Conservation (phyloP, 2,797 vertebrate species). For the Etheostoma nigrum region DNA sequence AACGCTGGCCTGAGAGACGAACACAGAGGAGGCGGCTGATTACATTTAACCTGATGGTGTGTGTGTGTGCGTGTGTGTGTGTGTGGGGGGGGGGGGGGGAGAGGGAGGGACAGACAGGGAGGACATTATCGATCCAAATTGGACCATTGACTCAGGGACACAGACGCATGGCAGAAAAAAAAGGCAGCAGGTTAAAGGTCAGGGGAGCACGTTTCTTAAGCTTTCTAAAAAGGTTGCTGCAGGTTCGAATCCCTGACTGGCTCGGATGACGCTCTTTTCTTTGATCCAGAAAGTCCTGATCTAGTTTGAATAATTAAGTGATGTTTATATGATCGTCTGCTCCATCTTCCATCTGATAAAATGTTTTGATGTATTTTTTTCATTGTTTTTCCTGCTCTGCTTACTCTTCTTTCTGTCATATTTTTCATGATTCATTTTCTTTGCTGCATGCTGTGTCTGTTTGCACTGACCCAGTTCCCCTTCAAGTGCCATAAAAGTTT, state of each 20-base stretch:
- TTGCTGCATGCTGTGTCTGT: not conserved
- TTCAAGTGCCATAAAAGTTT: constrained; percentile 23
- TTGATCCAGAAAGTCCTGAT: not conserved
- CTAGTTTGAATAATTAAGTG: not conserved
- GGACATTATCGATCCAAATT: constrained; percentile 62
- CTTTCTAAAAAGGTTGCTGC: constrained; percentile 8
- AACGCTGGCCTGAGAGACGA: constrained; percentile 64
- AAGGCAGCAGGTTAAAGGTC: constrained; percentile 46
- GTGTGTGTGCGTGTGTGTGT: constrained; percentile 42
- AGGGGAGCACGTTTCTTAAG: not conserved
- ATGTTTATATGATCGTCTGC: not conserved
- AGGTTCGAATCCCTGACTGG: constrained; percentile 22
- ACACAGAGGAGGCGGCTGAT: constrained; percentile 78
- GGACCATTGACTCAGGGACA: constrained; percentile 35
- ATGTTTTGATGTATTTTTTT: not conserved
- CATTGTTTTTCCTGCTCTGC: not conserved
- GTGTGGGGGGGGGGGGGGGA: constrained; percentile 42
- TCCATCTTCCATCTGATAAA: too few species aligned
- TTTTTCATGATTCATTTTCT: not conserved
- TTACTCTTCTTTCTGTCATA: not conserved
- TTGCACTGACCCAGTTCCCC: constrained; percentile 45
- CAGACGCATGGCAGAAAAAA: constrained; percentile 4
- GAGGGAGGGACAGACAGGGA: constrained; percentile 46
- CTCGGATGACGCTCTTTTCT: not conserved
- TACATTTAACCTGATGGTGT: constrained; percentile 73